Percentiles rank a stretch among this genome's conserved stretches.
Conservation (phyloP, 1,140 invertebrate species). For the Ceratoteleas bidentatus region DNA sequence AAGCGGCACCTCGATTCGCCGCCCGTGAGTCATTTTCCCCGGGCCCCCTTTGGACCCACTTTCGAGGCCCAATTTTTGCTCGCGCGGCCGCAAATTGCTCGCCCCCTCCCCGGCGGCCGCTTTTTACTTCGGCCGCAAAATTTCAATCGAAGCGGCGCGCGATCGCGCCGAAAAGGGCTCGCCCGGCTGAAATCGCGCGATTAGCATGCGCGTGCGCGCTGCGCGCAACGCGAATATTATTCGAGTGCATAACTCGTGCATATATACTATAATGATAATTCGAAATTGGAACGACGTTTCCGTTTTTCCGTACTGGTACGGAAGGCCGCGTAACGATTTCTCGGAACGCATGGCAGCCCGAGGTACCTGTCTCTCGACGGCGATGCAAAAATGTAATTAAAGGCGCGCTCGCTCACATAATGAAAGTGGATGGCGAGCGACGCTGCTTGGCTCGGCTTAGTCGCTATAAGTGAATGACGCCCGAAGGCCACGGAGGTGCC, state of each 20-base stretch:
- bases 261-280: constrained; percentile 58
- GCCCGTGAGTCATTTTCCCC: too few species aligned
- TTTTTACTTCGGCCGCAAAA: too few species aligned
- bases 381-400: constrained; percentile 80
- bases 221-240: constrained; percentile 45
- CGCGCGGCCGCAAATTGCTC: too few species aligned
- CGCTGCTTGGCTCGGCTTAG: constrained; percentile 65
- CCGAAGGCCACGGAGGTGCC: constrained; percentile 78
- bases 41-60: too few species aligned
- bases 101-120: too few species aligned
- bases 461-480: constrained; percentile 78
- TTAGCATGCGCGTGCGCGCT: background rate
- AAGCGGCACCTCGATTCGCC: too few species aligned
- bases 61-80: too few species aligned
- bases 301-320: constrained; percentile 70
- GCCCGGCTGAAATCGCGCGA: too few species aligned
- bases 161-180: background rate
- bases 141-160: background rate
- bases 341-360: constrained; percentile 67
- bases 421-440: constrained; percentile 77
- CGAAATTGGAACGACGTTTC: constrained; percentile 72
- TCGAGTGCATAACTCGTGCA: constrained; percentile 43
- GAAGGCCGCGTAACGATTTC: constrained; percentile 70
- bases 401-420: constrained; percentile 74
- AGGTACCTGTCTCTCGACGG: constrained; percentile 69